A percentile compares a stretch with the other conserved stretches of the same genome.
Evolutionary conservation across 2,888 invertebrate genomes (phyloP).

Genomic region (Druceiella hillmani): DNA sequence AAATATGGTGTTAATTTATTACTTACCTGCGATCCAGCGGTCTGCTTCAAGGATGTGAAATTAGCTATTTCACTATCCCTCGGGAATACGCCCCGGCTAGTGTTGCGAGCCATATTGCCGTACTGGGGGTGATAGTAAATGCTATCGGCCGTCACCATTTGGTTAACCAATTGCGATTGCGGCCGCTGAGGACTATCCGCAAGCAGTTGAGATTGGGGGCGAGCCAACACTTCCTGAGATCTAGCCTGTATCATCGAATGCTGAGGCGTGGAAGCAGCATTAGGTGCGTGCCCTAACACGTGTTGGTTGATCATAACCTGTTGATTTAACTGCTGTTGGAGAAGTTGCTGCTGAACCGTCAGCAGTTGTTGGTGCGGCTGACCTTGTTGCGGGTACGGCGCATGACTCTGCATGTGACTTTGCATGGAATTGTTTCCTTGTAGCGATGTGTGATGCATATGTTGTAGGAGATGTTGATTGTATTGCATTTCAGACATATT

Average conservation of each 20-base stretch:
- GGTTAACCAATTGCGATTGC: constrained; percentile 30
- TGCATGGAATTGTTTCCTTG: constrained; percentile 30
- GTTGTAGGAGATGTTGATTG: constrained; percentile 20
- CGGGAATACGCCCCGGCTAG: constrained; percentile 43
- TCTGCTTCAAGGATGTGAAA: constrained; percentile 40
- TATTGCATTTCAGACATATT: constrained; percentile 28
- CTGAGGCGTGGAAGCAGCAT: constrained; percentile 21
- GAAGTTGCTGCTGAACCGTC: constrained; percentile 45
- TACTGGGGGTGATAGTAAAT: constrained; percentile 38
- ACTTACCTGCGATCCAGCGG: constrained; percentile 37
- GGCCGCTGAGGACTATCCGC: constrained; percentile 29
- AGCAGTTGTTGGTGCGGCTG: constrained; percentile 33
- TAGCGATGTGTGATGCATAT: constrained; percentile 41
- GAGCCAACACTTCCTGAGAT: constrained; percentile 53
- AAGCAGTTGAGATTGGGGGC: constrained; percentile 33
- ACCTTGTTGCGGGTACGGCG: constrained; percentile 47
- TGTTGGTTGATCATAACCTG: constrained; percentile 45
- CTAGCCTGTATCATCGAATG: constrained; percentile 27
- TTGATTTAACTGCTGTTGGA: constrained; percentile 35
- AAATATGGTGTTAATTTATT: no score
- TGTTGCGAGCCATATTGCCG: constrained; percentile 39
- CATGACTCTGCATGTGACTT: constrained; percentile 33
- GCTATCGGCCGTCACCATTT: constrained; percentile 33
- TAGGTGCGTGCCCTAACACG: constrained; percentile 18
- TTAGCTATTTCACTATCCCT: constrained; percentile 46